These are phyloP conservation scores for human (Homo sapiens) DNA, from an alignment of 2,113 vertebrate species.

Conservation along the genomic window GRCh38 chr13:74595001-74595500, in stretches of 20 bases:
- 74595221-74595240: not conserved
- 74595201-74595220: not conserved
- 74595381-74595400: accelerated
- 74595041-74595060: not conserved
- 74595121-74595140: not conserved
- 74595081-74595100: not conserved
- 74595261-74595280: not conserved
- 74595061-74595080: not conserved
- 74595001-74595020: not conserved
- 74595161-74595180: not conserved
- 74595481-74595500: too few species aligned
- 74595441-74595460: too few species aligned
- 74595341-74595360: not conserved
- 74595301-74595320: not conserved
- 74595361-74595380: accelerated
- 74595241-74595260: not conserved
- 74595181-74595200: not conserved
- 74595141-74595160: not conserved
- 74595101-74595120: not conserved
- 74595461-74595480: too few species aligned
- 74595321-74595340: not conserved
- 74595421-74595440: too few species aligned
- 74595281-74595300: too few species aligned
- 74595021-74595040: not conserved
- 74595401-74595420: accelerated